Evolutionary conservation across 1,140 invertebrate species (phyloP).

Genomic region (Plodia interpunctella): DNA sequence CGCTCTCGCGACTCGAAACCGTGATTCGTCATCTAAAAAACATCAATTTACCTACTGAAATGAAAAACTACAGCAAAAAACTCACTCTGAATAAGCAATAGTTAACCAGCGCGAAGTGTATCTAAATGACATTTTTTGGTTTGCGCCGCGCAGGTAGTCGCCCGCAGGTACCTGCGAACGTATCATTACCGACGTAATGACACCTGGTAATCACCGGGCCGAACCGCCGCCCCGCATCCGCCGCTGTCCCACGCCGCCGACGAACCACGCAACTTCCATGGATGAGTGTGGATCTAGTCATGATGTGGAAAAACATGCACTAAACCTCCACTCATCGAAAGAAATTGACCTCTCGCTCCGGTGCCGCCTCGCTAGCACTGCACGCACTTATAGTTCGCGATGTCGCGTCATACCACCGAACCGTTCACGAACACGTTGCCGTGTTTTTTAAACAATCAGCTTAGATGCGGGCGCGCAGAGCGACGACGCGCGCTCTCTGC

Average conservation of each 20-base stretch:
- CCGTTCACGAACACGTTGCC: constrained; percentile 65
- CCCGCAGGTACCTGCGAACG: constrained; percentile 56
- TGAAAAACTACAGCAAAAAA: constrained; percentile 52
- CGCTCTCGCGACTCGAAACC: constrained; percentile 19
- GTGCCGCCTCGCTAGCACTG: constrained; percentile 48
- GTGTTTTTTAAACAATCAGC: constrained; percentile 51
- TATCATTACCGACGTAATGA: constrained; percentile 66
- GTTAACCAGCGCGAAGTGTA: constrained; percentile 42
- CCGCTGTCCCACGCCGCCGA: constrained; percentile 33
- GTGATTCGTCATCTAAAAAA: constrained; percentile 34
- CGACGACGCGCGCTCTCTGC: constrained; percentile 40
- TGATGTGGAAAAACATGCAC: constrained; percentile 74
- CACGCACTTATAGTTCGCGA: constrained; percentile 67
- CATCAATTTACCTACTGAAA: constrained; percentile 25
- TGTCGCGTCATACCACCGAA: constrained; percentile 64
- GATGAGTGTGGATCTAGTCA: constrained; percentile 79
- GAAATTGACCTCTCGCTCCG: constrained; percentile 66
- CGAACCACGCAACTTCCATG: constrained; percentile 74
- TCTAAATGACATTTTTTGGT: constrained; percentile 55
- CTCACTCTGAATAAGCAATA: constrained; percentile 49
- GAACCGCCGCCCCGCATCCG: constrained; percentile 21
- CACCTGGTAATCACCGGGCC: constrained; percentile 49
- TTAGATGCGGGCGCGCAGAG: constrained; percentile 30
- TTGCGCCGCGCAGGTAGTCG: constrained; percentile 51
- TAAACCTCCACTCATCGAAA: constrained; percentile 78